Conservation (phyloP, 2,797 vertebrate genomes). For the Prionace glauca region DNA sequence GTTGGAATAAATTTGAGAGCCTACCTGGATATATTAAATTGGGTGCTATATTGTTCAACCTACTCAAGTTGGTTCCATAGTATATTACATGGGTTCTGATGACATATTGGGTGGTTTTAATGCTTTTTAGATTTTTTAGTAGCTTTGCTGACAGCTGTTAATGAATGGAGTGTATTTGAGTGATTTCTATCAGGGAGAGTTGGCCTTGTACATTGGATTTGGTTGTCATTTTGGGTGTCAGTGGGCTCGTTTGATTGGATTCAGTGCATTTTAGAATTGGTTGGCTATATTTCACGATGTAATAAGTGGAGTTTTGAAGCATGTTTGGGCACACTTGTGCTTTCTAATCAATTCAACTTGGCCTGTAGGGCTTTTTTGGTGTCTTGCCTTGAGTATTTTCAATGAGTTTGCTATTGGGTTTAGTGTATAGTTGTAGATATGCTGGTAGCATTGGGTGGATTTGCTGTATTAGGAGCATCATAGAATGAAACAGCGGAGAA, state of each 20-base stretch:
- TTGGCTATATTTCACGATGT: not conserved
- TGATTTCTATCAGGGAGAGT: not conserved
- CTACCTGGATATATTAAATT: not conserved
- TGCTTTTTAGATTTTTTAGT: not conserved
- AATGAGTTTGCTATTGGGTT: not conserved
- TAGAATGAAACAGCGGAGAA: not conserved
- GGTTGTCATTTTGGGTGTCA: not conserved
- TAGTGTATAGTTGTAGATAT: not conserved
- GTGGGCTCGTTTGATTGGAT: not conserved
- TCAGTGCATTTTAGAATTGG: not conserved
- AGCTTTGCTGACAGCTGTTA: not conserved
- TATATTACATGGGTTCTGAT: not conserved
- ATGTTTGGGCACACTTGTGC: not conserved
- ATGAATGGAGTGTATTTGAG: not conserved
- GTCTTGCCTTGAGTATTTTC: not conserved
- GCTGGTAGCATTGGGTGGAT: not conserved
- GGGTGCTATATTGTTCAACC: not conserved
- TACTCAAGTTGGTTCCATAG: not conserved
- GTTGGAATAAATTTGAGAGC: not conserved
- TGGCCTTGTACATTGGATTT: not conserved
- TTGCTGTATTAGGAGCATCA: not conserved
- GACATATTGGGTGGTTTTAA: not conserved
- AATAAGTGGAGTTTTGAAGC: not conserved
- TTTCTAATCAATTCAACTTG: not conserved
- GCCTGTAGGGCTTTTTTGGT: not conserved